Conservation (phyloP, 2,113 vertebrate species). For the Grallaria varia region DNA sequence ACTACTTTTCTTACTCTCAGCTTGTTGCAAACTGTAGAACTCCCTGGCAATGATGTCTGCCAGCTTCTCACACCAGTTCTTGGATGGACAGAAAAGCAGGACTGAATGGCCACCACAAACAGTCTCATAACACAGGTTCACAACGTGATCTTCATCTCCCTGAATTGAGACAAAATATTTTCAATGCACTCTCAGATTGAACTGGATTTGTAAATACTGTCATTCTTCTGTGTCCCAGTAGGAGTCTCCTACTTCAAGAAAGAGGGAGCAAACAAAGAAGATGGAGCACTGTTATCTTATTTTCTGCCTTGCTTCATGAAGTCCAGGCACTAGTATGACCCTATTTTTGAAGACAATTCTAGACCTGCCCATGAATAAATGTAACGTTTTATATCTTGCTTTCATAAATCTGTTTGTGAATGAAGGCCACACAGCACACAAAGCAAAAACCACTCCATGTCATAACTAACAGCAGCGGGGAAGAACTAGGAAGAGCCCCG, state of each 20-base stretch:
- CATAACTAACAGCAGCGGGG: neutral
- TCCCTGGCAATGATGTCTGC: slow-evolving; percentile 87
- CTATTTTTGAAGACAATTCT: neutral
- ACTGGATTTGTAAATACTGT: neutral
- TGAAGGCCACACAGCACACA: neutral
- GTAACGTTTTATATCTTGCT: neutral
- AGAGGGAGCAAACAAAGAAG: neutral
- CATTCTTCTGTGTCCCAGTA: neutral
- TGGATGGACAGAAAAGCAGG: slow-evolving; percentile 94
- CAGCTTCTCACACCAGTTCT: slow-evolving; percentile 98
- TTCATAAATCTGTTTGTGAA: neutral
- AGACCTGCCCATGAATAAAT: neutral
- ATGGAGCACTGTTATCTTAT: neutral
- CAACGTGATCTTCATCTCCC: slow-evolving; percentile 95
- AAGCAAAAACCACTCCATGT: neutral
- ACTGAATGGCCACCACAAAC: slow-evolving; percentile 86
- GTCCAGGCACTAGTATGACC: neutral
- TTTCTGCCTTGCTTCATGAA: neutral
- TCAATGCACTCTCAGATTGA: neutral
- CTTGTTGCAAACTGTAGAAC: slow-evolving; percentile 82
- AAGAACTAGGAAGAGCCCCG: neutral
- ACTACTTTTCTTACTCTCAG: slow-evolving; percentile 58
- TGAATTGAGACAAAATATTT: slow-evolving; percentile 63
- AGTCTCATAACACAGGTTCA: slow-evolving; percentile 94
- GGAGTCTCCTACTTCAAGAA: neutral